These are phyloP conservation scores for Laterallus jamaicensis DNA, from an alignment of 2,113 vertebrate genomes.

Conservation along the genomic window DNA sequence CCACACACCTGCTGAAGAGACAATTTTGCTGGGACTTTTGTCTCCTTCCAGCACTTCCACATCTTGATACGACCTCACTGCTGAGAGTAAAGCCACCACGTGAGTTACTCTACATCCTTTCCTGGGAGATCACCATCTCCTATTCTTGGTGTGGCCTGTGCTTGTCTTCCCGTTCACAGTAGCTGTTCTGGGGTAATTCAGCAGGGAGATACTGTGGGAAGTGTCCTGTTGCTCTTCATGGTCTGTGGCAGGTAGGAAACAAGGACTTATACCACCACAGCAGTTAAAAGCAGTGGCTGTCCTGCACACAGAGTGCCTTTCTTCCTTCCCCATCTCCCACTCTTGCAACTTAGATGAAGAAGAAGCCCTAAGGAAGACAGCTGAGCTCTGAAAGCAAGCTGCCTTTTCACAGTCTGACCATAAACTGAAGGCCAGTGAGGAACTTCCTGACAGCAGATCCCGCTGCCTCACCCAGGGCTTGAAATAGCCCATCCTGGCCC, in stretches of 20 bases:
- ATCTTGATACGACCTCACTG: background rate
- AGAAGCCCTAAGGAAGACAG: background rate
- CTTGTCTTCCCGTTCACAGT: background rate
- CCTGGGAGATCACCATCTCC: background rate
- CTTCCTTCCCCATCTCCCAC: background rate
- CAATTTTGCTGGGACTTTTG: background rate
- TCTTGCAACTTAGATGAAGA: background rate
- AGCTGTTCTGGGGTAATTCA: background rate
- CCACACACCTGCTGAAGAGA: background rate
- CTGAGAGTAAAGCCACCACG: background rate
- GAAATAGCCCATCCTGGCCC: background rate
- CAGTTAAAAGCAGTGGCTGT: background rate
- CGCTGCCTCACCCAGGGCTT: background rate
- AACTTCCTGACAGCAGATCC: background rate
- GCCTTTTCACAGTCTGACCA: background rate
- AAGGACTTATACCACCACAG: background rate
- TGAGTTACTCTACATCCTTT: background rate
- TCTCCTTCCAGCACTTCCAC: background rate
- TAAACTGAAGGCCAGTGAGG: background rate
- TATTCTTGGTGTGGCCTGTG: rapidly evolving
- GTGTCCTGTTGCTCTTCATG: background rate
- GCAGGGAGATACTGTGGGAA: background rate
- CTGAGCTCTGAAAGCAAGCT: background rate
- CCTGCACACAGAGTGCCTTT: background rate
- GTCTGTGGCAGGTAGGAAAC: background rate